phyloP scores from a whole-genome alignment of 2,888 invertebrate species.

The Heliconius hortense region DNA sequence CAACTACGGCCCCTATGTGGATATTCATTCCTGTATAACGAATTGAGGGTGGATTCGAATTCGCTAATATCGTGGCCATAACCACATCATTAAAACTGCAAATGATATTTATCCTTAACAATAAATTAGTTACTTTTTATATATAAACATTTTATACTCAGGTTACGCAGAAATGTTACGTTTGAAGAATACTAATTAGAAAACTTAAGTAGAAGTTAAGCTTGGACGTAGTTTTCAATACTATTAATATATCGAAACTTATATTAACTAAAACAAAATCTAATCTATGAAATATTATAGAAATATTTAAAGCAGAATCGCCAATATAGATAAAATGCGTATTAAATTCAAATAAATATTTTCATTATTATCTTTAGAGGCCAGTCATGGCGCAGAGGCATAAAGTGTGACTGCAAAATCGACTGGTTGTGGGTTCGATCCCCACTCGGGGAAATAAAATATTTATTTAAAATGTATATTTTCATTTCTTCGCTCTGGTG shows the following conservation, averaged over 20 bases:
- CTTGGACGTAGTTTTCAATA: too few species aligned
- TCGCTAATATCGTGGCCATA: neutral
- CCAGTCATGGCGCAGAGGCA: too few species aligned
- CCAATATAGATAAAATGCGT: neutral
- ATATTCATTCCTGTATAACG: neutral
- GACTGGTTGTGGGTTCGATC: too few species aligned
- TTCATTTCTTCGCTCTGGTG: too few species aligned
- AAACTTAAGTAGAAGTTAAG: neutral
- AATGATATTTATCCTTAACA: conserved; percentile 29
- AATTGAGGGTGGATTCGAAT: neutral
- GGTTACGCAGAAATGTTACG: conserved; percentile 18
- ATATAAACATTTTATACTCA: conserved; percentile 30
- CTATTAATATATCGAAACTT: too few species aligned
- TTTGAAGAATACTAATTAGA: conserved; percentile 29
- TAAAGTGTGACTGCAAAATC: too few species aligned
- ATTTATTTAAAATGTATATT: too few species aligned
- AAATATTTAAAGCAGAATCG: neutral
- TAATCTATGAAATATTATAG: too few species aligned
- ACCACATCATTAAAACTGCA: conserved; percentile 21
- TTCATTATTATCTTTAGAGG: neutral
- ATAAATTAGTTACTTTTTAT: conserved; percentile 26
- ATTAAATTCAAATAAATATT: neutral
- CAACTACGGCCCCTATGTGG: too few species aligned
- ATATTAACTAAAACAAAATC: too few species aligned
- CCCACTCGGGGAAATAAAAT: too few species aligned